phyloP scores from a whole-genome alignment of 2,113 vertebrate species.

The Tauraco erythrolophus region DNA sequence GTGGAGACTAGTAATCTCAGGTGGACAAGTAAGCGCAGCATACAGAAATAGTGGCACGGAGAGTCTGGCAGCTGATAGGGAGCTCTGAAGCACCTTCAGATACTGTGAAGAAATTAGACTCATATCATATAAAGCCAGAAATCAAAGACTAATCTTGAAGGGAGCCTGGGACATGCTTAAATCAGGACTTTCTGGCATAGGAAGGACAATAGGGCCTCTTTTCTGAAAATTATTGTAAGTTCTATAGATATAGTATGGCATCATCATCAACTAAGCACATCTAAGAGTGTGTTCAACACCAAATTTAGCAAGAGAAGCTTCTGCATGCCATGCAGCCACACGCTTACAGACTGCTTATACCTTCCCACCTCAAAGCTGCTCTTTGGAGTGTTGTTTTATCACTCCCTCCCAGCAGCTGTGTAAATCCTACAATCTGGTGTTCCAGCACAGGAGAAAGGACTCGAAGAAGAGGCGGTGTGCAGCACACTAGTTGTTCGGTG shows the following conservation, averaged over 20 bases:
- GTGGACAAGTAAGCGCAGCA: neutral
- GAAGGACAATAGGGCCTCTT: neutral
- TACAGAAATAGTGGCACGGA: neutral
- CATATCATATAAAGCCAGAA: neutral
- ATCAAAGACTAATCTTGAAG: neutral
- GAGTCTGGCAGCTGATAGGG: neutral
- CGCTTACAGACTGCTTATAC: neutral
- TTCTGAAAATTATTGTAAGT: neutral
- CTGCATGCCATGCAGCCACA: neutral
- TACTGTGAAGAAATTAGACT: neutral
- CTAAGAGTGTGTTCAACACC: neutral
- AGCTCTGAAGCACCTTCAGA: neutral
- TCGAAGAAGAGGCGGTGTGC: conserved; percentile 12
- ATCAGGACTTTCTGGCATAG: neutral
- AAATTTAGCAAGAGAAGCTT: neutral
- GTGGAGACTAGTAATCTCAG: neutral
- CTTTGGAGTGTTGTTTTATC: conserved; percentile 18
- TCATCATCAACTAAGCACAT: neutral
- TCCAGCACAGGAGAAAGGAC: neutral
- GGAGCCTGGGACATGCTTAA: neutral
- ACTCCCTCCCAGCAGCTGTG: conserved; percentile 36
- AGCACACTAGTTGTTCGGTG: neutral
- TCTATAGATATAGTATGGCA: neutral
- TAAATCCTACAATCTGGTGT: conserved; percentile 26
- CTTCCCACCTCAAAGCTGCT: conserved; percentile 56